These are phyloP conservation scores for Coelopa frigida DNA, from an alignment of 1,140 invertebrate species.

Conservation along the genomic window DNA sequence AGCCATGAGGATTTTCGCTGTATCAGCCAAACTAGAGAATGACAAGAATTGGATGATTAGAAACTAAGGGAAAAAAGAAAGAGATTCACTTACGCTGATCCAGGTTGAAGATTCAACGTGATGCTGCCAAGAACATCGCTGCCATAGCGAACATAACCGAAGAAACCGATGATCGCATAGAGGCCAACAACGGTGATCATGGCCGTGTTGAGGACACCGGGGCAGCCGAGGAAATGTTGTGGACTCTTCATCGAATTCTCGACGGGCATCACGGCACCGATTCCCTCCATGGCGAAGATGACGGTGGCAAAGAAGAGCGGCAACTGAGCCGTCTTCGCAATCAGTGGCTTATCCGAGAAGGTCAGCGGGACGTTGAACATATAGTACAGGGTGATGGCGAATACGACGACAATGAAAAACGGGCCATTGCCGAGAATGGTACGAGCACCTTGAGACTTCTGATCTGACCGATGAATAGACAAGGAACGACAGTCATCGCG, in stretches of 20 bases:
- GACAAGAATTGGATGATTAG: conserved; percentile 6
- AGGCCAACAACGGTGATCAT: conserved; percentile 69
- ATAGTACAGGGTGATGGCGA: conserved; percentile 65
- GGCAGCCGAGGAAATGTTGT: conserved; percentile 68
- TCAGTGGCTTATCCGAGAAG: conserved; percentile 46
- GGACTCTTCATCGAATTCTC: conserved; percentile 82
- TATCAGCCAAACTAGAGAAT: conserved; percentile 57
- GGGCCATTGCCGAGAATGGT: conserved; percentile 67
- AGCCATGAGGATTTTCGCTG: conserved; percentile 76
- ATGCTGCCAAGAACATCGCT: conserved; percentile 58
- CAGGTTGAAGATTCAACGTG: conserved; percentile 60
- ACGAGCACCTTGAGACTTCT: conserved; percentile 65
- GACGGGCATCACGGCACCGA: conserved; percentile 77
- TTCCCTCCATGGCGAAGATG: conserved; percentile 74
- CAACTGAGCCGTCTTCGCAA: conserved; percentile 48
- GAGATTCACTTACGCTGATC: conserved; percentile 51
- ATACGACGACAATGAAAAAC: conserved; percentile 60
- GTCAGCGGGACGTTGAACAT: conserved; percentile 54
- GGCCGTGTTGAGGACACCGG: conserved; percentile 72
- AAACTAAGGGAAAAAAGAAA: neutral
- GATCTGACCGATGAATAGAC: conserved; percentile 46
- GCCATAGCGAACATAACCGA: conserved; percentile 74
- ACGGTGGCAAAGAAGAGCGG: conserved; percentile 67
- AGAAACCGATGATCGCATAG: conserved; percentile 73
- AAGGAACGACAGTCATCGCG: conserved; percentile 33